Evolutionary conservation across 2,113 vertebrate genomes (phyloP), one percentile per base, ranked within the genome.

Genomic region (Salvelinus namaycush): DNA sequence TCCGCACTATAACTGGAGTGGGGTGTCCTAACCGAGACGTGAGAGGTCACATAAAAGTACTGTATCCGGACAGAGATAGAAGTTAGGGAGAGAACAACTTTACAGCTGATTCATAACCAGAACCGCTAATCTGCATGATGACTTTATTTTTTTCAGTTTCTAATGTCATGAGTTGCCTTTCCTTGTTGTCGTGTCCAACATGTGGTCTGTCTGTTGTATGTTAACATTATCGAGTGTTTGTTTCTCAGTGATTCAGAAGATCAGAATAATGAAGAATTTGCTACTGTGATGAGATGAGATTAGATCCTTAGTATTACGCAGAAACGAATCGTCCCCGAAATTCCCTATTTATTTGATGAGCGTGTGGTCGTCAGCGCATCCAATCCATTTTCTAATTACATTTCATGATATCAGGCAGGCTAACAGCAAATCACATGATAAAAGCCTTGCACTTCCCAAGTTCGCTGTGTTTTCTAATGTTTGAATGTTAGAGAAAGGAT

Each of bases 331-430:
- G 59, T 62, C n/a, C 59, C 59, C 22, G 51, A 54, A 18, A 54
- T 54, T 16, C 51, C n/a, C n/a, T n/a, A 7, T 62, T n/a, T 62
- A n/a, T 22, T 54, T 62, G 59, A 24, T 1, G 1, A 57, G 18
- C 54, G 16, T 1, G 3, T 57, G 59, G 59, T n/a, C 59, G 59
- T 22, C 59, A 9, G n/a, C 9, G n/a, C 9, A 22, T 62, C 59
- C 13, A 14, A 6, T 68, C 16, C 26, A 68, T 68, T 73, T 54
- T 3, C 67, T 16, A 57, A 29, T 14, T 9, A 68, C 64, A 75
- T 66, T 44, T 74, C 31, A 74, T 27, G 7, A 34, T 26, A 73
- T 54, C 24, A 71, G 24, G 70, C 44, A 16, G 70, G 51, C 49
- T 39, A 68, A 39, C 29, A 68, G 24, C 29, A 68, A 68, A n/a